Evolutionary conservation across 2,113 vertebrate species (phyloP), one percentile per base, ranked within the genome.

Genomic region (Engystomops pustulosus): DNA sequence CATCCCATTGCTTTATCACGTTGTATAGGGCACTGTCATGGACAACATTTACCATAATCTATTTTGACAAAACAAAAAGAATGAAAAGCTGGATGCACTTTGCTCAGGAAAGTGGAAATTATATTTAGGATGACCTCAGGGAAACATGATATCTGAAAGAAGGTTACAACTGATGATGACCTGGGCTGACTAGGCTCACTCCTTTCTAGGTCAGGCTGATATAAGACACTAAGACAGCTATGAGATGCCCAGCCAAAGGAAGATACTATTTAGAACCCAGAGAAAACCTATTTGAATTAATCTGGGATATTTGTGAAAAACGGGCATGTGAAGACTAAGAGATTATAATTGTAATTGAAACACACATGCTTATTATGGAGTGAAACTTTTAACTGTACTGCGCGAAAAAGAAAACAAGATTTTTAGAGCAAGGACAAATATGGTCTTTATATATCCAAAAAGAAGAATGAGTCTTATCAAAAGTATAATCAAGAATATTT

Each of bases 181-280:
- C 88, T 88, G 53, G 76, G 14, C 74, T 90, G 89, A 88, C 88
- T 86, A 80, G 80, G 58, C 79, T 36, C 88, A 85, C 80, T 88
- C 88, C 75, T 95, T 95, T 95, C 92, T 93, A 94, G 95, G 95
- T 96, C 91, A 92, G 87, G 68, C 32, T 96, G 94, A 95, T 89
- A 86, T 94, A 91, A 89, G 93, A 93, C 85, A 91, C 90, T 88
- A 89, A 95, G 93, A 94, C 92, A 91, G 91, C 85, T 90, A 86
- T 92, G 89, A 91, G 91, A 90, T 93, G 87, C 30, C 87, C 88
- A 86, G 93, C 89, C 79, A 94, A 68, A 89, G 86, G 83, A 87
- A 90, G 81, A 79, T 87, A 32, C 45, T 30, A 77, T 38, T 49
- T 30, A 75, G 32, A 18, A 67, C 44, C 20, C 23, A 58, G 23